phyloP scores from a whole-genome alignment of 2,113 vertebrate species.

The Eidolon helvum region DNA sequence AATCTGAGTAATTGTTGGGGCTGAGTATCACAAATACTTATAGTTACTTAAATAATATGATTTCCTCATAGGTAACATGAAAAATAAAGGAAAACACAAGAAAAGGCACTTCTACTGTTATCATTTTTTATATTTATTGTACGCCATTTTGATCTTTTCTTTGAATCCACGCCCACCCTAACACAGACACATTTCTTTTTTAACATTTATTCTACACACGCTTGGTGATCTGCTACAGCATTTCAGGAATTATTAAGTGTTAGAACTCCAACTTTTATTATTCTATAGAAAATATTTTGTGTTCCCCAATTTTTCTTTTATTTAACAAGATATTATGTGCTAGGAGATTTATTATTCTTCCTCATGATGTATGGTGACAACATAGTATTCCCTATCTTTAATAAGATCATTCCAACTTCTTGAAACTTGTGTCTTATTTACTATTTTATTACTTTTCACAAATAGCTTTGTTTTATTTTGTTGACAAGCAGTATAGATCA shows the following conservation, averaged over 20 bases:
- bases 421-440: not conserved
- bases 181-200: not conserved
- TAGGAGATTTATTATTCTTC: not conserved
- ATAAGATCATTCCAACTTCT: not conserved
- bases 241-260: not conserved
- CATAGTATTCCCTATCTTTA: not conserved
- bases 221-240: not conserved
- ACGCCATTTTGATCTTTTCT: not conserved
- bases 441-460: not conserved
- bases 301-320: not conserved
- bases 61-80: not conserved
- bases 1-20: not conserved
- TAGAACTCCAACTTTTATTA: not conserved
- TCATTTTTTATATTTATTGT: not conserved
- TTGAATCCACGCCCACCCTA: not conserved
- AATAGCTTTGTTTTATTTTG: not conserved
- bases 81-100: not conserved
- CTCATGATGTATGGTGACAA: not conserved
- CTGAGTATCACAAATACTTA: not conserved
- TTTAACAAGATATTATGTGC: not conserved
- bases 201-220: not conserved
- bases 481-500: not conserved
- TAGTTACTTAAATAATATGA: not conserved
- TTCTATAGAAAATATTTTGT: not conserved
- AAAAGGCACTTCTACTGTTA: not conserved